Evolutionary conservation across 2,797 vertebrate species (phyloP).

Genomic region (Morelia viridis): DNA sequence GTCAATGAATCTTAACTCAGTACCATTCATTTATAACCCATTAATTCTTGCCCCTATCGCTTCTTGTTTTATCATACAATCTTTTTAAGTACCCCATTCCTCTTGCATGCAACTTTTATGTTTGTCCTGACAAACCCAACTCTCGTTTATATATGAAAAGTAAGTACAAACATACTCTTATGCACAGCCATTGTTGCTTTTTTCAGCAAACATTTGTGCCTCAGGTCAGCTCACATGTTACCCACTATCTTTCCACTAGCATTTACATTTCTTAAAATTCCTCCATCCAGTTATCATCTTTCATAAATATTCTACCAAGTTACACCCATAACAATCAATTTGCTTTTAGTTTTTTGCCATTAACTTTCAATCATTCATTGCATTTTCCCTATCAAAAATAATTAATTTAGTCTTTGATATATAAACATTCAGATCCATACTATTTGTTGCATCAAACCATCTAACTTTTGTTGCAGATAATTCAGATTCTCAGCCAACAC

Average conservation of each 20-base stretch:
- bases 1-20: neutral
- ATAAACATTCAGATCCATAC: neutral
- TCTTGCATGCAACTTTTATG: neutral
- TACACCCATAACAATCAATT: neutral
- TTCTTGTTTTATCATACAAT: neutral
- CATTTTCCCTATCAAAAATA: neutral
- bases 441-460: neutral
- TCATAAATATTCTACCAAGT: neutral
- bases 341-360: neutral
- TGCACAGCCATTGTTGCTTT: neutral
- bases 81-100: neutral
- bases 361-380: neutral
- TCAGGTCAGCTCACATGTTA: neutral
- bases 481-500: neutral
- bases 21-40: neutral
- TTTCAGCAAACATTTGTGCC: neutral
- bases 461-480: neutral
- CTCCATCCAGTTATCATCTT: neutral
- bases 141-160: neutral
- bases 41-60: neutral
- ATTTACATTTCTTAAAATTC: neutral
- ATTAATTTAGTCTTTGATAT: neutral
- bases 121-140: neutral
- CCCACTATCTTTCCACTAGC: neutral
- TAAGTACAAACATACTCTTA: neutral